A percentile compares a stretch with the other conserved stretches of the same genome.
phyloP scores from a whole-genome alignment of 1,140 invertebrate species.

The Calliopsis andreniformis region DNA sequence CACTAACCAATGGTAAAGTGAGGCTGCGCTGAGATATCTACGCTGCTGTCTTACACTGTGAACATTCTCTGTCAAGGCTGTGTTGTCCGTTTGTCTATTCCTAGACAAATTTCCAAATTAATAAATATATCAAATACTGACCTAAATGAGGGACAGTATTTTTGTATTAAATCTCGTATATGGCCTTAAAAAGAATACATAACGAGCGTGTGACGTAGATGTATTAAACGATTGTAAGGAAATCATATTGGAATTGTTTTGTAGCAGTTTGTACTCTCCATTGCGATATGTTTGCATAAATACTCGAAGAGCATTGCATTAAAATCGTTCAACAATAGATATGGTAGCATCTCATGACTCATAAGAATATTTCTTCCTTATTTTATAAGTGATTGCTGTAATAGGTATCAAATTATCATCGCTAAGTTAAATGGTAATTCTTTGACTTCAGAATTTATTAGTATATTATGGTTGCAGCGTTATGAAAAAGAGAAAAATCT shows the following conservation, averaged over 20 bases:
- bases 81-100: slow-evolving; percentile 71
- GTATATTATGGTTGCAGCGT: background rate
- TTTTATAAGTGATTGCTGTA: slow-evolving; percentile 3
- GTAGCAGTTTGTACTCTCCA: slow-evolving; percentile 77
- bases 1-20: slow-evolving; percentile 66
- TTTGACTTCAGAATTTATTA: background rate
- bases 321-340: slow-evolving; percentile 65
- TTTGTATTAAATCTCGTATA: slow-evolving; percentile 72
- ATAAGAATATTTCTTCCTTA: slow-evolving; percentile 21
- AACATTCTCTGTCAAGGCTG: slow-evolving; percentile 79
- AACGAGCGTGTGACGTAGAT: slow-evolving; percentile 61
- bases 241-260: slow-evolving; percentile 77
- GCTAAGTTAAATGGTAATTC: background rate
- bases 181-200: slow-evolving; percentile 72
- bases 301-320: slow-evolving; percentile 58
- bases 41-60: slow-evolving; percentile 74
- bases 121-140: slow-evolving; percentile 67
- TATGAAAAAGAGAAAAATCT: background rate
- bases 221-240: slow-evolving; percentile 61
- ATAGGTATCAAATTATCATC: background rate
- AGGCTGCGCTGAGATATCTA: slow-evolving; percentile 73
- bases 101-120: slow-evolving; percentile 70
- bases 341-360: slow-evolving; percentile 56
- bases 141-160: slow-evolving; percentile 52
- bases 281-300: slow-evolving; percentile 73